phyloP scores from a whole-genome alignment of 2,797 vertebrate genomes.

The Characodon lateralis region DNA sequence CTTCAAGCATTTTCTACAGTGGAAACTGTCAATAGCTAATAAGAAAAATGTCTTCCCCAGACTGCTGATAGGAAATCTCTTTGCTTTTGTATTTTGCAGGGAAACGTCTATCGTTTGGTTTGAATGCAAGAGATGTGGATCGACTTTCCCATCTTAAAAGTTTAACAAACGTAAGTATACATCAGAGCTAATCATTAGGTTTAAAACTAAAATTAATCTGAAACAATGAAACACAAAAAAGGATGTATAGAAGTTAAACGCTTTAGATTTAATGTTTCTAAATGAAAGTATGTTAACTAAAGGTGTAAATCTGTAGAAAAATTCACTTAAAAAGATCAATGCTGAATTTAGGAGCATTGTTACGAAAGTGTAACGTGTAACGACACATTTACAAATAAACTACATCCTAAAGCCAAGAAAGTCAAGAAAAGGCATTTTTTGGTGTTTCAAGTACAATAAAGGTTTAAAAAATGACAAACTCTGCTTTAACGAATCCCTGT shows the following conservation, averaged over 20 bases:
- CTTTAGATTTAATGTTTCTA: too few relatives aligned
- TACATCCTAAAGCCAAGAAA: too few relatives aligned
- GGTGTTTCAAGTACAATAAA: too few relatives aligned
- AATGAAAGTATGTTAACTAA: too few relatives aligned
- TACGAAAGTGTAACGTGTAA: too few relatives aligned
- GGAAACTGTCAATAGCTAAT: background rate
- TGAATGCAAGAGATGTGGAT: slow-evolving; percentile 45
- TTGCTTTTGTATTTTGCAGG: slow-evolving; percentile 44
- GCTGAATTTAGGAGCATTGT: too few relatives aligned
- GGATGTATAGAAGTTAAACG: background rate
- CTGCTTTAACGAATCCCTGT: too few relatives aligned
- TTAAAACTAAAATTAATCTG: background rate
- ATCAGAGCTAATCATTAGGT: background rate
- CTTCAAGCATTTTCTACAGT: background rate
- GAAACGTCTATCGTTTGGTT: slow-evolving; percentile 71
- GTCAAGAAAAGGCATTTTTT: too few relatives aligned
- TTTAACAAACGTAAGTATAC: slow-evolving; percentile 62
- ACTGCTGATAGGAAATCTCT: background rate
- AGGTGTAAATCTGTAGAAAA: too few relatives aligned
- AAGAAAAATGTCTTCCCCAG: background rate
- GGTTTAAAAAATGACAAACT: too few relatives aligned
- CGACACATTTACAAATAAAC: too few relatives aligned
- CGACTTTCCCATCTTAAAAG: slow-evolving; percentile 49
- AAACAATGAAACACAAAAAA: background rate
- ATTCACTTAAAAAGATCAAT: too few relatives aligned